Evolutionary conservation across 2,888 invertebrate genomes (phyloP).

Genomic region (Drosophila longiperda): DNA sequence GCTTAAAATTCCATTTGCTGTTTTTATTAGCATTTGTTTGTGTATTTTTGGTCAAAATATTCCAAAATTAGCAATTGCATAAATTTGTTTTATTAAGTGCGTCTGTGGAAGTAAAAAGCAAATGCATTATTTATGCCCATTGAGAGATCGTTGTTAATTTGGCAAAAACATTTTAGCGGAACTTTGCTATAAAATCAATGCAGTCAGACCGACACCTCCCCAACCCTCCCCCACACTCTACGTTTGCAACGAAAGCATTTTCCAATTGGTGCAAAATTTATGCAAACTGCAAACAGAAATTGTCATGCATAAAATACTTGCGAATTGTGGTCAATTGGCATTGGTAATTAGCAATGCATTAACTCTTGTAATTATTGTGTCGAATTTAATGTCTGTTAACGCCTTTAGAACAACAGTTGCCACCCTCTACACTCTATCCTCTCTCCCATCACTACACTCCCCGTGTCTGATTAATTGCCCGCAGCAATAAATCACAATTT

Average conservation of each 20-base stretch:
- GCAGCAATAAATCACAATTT: constrained; percentile 20
- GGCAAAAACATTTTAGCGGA: constrained; percentile 63
- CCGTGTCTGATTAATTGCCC: not conserved
- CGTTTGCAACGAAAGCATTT: not conserved
- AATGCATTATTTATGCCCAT: constrained; percentile 52
- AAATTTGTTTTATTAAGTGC: constrained; percentile 62
- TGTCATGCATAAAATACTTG: constrained; percentile 39
- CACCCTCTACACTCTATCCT: not conserved
- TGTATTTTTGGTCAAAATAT: constrained; percentile 12
- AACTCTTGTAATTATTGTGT: constrained; percentile 69
- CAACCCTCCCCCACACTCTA: not conserved
- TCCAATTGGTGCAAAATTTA: constrained; percentile 58
- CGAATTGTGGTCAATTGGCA: constrained; percentile 19
- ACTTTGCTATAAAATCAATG: constrained; percentile 44
- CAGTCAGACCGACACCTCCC: not conserved
- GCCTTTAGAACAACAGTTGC: constrained; percentile 16
- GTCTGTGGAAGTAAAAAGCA: constrained; percentile 27
- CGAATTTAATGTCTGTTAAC: constrained; percentile 38
- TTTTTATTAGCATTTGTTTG: not conserved
- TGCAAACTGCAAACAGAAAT: constrained; percentile 48
- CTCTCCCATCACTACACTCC: not conserved
- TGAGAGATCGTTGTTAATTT: constrained; percentile 55
- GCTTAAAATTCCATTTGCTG: constrained; percentile 19
- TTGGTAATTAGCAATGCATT: constrained; percentile 67
- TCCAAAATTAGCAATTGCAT: constrained; percentile 30